Conservation (phyloP, 2,113 vertebrate species). For the Mesoclemmys tuberculata region DNA sequence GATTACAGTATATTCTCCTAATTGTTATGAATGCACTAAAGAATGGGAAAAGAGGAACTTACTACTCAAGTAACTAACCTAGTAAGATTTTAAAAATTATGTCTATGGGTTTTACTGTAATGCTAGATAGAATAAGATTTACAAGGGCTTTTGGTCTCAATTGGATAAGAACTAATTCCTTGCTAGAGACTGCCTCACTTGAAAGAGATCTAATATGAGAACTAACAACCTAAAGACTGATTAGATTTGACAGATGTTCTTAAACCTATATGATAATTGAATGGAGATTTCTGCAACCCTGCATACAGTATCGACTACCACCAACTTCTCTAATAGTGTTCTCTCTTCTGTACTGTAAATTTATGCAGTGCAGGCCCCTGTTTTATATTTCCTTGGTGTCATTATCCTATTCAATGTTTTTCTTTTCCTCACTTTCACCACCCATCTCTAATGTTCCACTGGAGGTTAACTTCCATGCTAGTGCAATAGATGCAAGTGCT, state of each 20-base stretch:
- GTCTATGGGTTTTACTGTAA: neutral
- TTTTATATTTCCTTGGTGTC: neutral
- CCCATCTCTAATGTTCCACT: neutral
- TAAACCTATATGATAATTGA: neutral
- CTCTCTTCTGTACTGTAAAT: neutral
- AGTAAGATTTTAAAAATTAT: neutral
- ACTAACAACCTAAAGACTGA: neutral
- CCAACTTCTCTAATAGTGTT: neutral
- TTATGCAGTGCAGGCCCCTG: neutral
- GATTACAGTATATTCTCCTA: neutral
- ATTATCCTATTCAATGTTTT: neutral
- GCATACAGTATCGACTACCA: fast-evolving
- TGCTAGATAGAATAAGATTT: neutral
- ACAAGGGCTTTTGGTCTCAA: neutral
- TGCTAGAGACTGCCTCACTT: neutral
- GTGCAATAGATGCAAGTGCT: neutral
- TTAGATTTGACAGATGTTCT: neutral
- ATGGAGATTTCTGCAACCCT: neutral
- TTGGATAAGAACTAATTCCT: neutral
- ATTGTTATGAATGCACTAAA: neutral
- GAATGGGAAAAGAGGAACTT: neutral
- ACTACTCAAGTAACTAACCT: neutral
- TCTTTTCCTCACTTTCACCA: neutral
- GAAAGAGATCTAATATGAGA: neutral
- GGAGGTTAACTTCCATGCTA: neutral